Conservation (phyloP, 2,888 invertebrate genomes). For the Pandemis cinnamomeana region DNA sequence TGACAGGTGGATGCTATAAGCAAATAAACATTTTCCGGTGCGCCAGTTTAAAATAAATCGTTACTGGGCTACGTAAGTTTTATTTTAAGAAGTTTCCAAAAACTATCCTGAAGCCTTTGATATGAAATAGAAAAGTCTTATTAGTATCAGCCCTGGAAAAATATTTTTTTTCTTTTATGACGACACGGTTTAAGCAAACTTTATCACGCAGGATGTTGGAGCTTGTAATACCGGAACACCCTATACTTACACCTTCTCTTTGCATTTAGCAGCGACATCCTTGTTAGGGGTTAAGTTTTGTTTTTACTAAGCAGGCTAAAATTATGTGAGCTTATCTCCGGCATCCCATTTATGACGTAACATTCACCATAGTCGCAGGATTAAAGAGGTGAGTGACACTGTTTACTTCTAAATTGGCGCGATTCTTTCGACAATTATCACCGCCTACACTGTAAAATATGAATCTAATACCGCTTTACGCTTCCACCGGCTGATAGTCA, state of each 20-base stretch:
- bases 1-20: constrained; percentile 61
- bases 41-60: constrained; percentile 58
- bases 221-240: not conserved
- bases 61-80: constrained; percentile 8
- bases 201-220: not conserved
- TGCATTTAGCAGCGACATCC: not conserved
- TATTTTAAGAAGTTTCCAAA: constrained; percentile 7
- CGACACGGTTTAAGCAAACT: not conserved
- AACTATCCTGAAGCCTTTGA: not conserved
- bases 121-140: not conserved
- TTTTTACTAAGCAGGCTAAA: not conserved
- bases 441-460: not conserved
- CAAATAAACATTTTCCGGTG: constrained; percentile 66
- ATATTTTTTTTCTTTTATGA: not conserved
- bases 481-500: too few species aligned
- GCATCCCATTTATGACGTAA: not conserved
- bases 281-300: not conserved
- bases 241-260: not conserved
- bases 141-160: too few species aligned
- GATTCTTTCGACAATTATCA: not conserved
- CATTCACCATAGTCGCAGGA: not conserved
- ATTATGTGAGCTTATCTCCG: not conserved
- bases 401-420: not conserved
- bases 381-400: not conserved
- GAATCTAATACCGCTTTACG: too few species aligned